These are phyloP conservation scores for Musca vetustissima DNA, from an alignment of 1,140 invertebrate species.

Conservation along the genomic window DNA sequence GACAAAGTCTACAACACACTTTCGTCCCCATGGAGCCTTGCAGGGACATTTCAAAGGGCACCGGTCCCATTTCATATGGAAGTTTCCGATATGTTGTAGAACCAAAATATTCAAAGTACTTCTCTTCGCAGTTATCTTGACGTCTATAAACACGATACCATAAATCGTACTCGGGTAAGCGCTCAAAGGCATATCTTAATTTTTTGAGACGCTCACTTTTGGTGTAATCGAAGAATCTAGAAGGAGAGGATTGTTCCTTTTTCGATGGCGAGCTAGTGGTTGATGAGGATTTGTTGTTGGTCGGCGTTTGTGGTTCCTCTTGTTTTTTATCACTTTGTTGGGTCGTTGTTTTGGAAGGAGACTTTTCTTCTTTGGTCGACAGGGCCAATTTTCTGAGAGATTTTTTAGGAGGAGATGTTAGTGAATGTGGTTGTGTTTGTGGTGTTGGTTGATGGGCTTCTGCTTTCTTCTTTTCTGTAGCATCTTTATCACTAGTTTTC, in stretches of 20 bases:
- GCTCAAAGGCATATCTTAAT: slow-evolving; percentile 75
- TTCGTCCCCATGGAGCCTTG: slow-evolving; percentile 23
- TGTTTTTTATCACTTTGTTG: neutral
- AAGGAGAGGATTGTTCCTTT: neutral
- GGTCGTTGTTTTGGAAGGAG: neutral
- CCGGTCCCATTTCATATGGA: slow-evolving; percentile 73
- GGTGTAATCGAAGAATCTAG: slow-evolving; percentile 36
- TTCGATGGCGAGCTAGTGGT: neutral
- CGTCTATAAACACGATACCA: slow-evolving; percentile 78
- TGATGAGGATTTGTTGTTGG: neutral
- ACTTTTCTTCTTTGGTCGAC: neutral
- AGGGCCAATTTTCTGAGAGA: neutral
- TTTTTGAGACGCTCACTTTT: slow-evolving; percentile 58
- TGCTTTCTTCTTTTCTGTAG: too few relatives aligned
- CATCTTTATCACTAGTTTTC: too few relatives aligned
- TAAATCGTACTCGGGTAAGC: slow-evolving; percentile 68
- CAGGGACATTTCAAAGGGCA: slow-evolving; percentile 58
- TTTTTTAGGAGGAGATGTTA: neutral
- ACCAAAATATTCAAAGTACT: slow-evolving; percentile 49
- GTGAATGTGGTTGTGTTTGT: neutral
- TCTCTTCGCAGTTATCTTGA: slow-evolving; percentile 70
- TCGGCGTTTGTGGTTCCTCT: neutral
- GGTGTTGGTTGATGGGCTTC: too few relatives aligned
- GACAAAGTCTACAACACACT: slow-evolving; percentile 51
- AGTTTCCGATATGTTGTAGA: slow-evolving; percentile 64